phyloP scores from a whole-genome alignment of 2,113 vertebrate genomes.

The Arothron firmamentum region DNA sequence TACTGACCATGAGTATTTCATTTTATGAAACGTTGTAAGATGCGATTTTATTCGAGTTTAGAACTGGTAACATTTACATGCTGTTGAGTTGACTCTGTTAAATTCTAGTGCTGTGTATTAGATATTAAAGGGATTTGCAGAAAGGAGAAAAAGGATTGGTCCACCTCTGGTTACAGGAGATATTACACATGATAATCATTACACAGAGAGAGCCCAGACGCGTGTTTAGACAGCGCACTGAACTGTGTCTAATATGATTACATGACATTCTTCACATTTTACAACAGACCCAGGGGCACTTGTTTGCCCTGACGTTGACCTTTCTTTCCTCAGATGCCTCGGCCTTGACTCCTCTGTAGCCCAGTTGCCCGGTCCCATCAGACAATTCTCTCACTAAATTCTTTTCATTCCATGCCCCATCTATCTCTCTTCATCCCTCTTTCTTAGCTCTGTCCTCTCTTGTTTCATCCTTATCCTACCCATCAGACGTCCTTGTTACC shows the following conservation, averaged over 20 bases:
- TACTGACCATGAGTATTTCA: no score
- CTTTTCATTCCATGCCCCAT: constrained; percentile 46
- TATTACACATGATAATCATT: no score
- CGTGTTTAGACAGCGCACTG: neutral
- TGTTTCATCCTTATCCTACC: constrained; percentile 64
- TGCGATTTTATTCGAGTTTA: no score
- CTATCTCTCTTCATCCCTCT: constrained; percentile 49
- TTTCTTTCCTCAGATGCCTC: constrained; percentile 36
- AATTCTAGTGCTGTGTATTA: no score
- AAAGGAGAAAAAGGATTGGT: no score
- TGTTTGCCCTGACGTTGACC: constrained; percentile 51
- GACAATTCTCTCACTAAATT: constrained; percentile 49
- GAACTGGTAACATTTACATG: no score
- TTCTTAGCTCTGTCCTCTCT: constrained; percentile 50
- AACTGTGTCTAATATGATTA: constrained; percentile 66
- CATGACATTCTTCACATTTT: constrained; percentile 61
- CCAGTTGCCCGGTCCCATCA: constrained; percentile 28
- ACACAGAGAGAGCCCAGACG: no score
- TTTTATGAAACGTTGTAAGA: no score
- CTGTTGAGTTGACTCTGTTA: no score
- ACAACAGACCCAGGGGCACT: constrained; percentile 24
- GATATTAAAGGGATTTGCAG: no score
- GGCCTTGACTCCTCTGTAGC: constrained; percentile 46
- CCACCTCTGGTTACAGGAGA: no score
- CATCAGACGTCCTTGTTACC: constrained; percentile 63